Base-by-base conservation (phyloP, 2,888 invertebrate genomes). In the Drosophila hamatofila region DNA sequence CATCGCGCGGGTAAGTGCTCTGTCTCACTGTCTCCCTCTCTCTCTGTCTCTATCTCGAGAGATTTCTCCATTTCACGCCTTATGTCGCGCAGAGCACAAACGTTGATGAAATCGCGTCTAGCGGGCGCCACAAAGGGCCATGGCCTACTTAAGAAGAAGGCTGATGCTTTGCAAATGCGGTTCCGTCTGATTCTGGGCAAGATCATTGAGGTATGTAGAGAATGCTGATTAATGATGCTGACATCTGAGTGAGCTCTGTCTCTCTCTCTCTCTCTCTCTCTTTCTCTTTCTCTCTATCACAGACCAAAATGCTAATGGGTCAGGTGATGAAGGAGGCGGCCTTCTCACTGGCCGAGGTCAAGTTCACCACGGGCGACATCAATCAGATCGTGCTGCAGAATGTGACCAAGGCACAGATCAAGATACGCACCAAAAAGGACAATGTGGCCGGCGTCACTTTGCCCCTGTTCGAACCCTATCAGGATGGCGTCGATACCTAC, bases 261-360 rank as follows among this genome's bases (percentile, higher is more conserved):
- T 9, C 23, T 4, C 37, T 41, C 18, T 37, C 16, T 9, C 25
- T 4, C 39, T 44, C 44, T 27, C n/a, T 9, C 23, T 11, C n/a
- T 5, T 2, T 21, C 21, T 12, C 18, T n/a, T 8, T n/a, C 39
- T 12, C 23, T 27, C n/a, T 6, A 11, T 3, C 35, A 58, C 42
- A 92, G 91, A 92, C 92, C 14, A 92, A 92, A 84, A 89, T 86
- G 62, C 79, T 91, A 6, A 92, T 92, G 92, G 92, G 92, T 9
- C 98, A 99, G 92, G 98, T 99, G 39, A 99, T 99, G 99, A 99
- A 99, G 93, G 98, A 99, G 92, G 99, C 99, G 59, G 97, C 99
- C 1, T 99, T 99, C 93, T 99, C 99, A 1, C 93, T 99, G 78
- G 99, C 99, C 0, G 99, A 99, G 94, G 99, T 99, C 7, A 99